Evolutionary conservation across 1,140 invertebrate species (phyloP), one percentile per base, ranked within the genome.

Genomic region (Atta cephalotes): DNA sequence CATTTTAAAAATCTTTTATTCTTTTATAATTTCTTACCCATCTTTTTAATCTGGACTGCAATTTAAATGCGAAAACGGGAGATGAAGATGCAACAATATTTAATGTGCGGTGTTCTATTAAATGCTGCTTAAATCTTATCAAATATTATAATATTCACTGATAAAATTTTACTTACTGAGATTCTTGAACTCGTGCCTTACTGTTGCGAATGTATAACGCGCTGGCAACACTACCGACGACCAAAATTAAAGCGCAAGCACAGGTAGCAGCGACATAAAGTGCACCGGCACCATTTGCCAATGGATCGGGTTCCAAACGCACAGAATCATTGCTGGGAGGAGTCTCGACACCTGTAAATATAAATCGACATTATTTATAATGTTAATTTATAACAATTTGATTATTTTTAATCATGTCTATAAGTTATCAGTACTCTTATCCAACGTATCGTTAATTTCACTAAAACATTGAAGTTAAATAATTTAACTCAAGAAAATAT

Each of bases 201-300:
- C 97, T 97, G 88, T 97, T 97, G 81, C 97, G 96, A 87, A 98
- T 96, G 94, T 98, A 98, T 92, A 97, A 95, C 31, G 97, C 96
- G 65, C 97, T 97, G 1, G 97, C 97, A 14, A 97, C 96, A 18
- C 96, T 96, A 1, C 96, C 96, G 2, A 97, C 96, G 28, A 98
- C 96, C 51, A 98, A 92, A 79, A 98, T 96, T 72, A 97, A 96
- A 16, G 97, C 97, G 85, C 97, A 96, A 1, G 97, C 97, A 95
- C 97, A 98, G 51, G 97, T 98, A 0, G 98, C 97, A 1, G 97
- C 97, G 14, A 97, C 96, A 91, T 98, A 98, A 88, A 98, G 96
- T 9, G 97, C 96, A 12, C 97, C 96, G 28, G 96, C 96, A 2
- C 97, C 96, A 56, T 96, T 96, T n/a, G 96, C 95, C 21, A 96